These are phyloP conservation scores for Zygogramma bicolorata DNA, from an alignment of 2,888 invertebrate genomes.

Conservation along the genomic window DNA sequence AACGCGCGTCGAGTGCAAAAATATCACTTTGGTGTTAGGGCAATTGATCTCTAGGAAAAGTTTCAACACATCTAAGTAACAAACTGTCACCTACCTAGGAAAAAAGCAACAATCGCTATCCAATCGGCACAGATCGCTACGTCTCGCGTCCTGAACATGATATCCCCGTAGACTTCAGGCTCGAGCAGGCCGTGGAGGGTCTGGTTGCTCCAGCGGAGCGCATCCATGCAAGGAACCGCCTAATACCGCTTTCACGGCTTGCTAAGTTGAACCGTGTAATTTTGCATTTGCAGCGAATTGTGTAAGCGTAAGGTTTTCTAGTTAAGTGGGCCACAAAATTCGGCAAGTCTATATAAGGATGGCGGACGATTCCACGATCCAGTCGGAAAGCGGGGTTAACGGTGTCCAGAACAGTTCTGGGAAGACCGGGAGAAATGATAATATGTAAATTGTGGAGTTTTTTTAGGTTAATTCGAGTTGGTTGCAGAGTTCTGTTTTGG, in stretches of 20 bases:
- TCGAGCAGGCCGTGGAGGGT: slow-evolving; percentile 30
- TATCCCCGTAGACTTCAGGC: slow-evolving; percentile 27
- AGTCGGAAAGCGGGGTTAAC: slow-evolving; percentile 54
- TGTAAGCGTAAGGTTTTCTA: slow-evolving; percentile 73
- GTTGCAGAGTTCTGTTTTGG: too few relatives aligned
- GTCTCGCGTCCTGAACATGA: background rate
- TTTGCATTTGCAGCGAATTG: slow-evolving; percentile 70
- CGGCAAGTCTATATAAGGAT: slow-evolving; percentile 72
- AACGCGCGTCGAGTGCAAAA: too few relatives aligned
- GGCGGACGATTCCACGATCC: slow-evolving; percentile 56
- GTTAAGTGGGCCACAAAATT: slow-evolving; percentile 75
- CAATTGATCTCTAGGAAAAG: too few relatives aligned
- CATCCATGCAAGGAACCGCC: slow-evolving; percentile 66
- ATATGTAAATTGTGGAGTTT: background rate
- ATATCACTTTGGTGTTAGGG: too few relatives aligned
- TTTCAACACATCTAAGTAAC: too few relatives aligned
- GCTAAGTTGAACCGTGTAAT: slow-evolving; percentile 73
- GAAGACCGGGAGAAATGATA: background rate
- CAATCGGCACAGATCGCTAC: background rate
- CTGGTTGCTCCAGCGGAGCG: slow-evolving; percentile 60
- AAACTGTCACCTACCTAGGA: background rate
- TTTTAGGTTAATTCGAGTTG: background rate
- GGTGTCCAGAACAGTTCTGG: slow-evolving; percentile 22
- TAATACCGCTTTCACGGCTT: slow-evolving; percentile 70
- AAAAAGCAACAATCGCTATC: background rate